Evolutionary conservation across 2,797 vertebrate species (phyloP), one percentile per base, ranked within the genome.

Genomic region (Tokudaia muenninki): DNA sequence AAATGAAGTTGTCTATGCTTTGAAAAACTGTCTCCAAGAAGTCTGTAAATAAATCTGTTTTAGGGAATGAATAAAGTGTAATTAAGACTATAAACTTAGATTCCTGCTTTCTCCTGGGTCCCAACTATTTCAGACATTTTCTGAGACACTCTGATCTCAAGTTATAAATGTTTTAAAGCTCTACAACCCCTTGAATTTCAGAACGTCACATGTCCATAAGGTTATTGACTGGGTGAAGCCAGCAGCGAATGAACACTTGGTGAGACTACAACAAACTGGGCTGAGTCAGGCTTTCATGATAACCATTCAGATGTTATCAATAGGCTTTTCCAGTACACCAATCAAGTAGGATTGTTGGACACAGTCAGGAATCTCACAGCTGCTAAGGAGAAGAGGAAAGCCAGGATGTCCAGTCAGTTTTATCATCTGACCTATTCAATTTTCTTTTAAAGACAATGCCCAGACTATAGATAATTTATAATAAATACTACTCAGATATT

Each of bases 91-190:
- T 63, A 81, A 83, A 84, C 22, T 50, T 77, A 92, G 26, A 6
- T 91, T 86, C n/a, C 79, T 84, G 59, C 29, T 75, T 88, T 50
- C 19, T 63, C 57, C 44, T 87, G 61, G n/a, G 24, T 4, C 1
- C 31, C 57, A 83, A 59, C 10, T 78, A 90, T 37, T 74, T 90
- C 55, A 82, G 83, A 90, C 63, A 16, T 26, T 75, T 94, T 95
- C 31, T 80, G 29, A 92, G 80, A 75, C 2, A 79, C 4, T 41
- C 11, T 37, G 9, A 77, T 10, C 37, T 81, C 16, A 78, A 5
- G 24, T 52, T 11, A 61, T 22, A 6, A 72, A 0, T 52, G 3
- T 78, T 19, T n/a, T 90, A 34, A 50, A 86, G 72, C 80, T 92
- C 61, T 31, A 21, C 6, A 63, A 77, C 37, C 21, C 44, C 34